These are phyloP conservation scores for Incurvaria masculella DNA, from an alignment of 2,888 invertebrate genomes.

Conservation along the genomic window DNA sequence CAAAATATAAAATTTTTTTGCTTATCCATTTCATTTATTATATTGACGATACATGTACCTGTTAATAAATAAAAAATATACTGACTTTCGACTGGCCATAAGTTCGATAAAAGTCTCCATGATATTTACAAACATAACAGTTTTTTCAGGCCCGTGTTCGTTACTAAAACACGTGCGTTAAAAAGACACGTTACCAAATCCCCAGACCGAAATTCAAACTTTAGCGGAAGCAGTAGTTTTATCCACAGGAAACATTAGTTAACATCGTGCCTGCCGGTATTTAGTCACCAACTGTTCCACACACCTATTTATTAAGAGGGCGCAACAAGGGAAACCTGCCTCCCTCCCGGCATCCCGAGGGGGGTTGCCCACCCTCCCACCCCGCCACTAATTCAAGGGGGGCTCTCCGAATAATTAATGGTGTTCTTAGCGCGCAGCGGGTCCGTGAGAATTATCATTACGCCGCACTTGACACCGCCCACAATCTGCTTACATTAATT, in stretches of 20 bases:
- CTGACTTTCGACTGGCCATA: too few species aligned
- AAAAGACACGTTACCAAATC: neutral
- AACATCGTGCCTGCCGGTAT: neutral
- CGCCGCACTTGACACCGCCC: slow-evolving; percentile 26
- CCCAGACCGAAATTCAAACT: neutral
- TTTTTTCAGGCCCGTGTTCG: too few species aligned
- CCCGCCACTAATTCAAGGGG: slow-evolving; percentile 23
- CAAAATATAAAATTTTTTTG: too few species aligned
- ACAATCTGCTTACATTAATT: slow-evolving; percentile 50
- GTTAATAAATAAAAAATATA: too few species aligned
- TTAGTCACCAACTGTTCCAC: neutral
- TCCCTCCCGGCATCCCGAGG: neutral
- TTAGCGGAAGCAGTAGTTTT: neutral
- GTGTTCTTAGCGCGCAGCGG: slow-evolving; percentile 51
- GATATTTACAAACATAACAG: too few species aligned
- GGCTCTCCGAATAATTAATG: slow-evolving; percentile 51
- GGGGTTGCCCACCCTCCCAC: neutral
- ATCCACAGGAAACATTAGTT: neutral
- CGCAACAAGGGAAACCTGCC: neutral
- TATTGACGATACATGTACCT: too few species aligned
- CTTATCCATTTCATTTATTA: too few species aligned
- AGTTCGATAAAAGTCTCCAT: too few species aligned
- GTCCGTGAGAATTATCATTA: slow-evolving; percentile 48
- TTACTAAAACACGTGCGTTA: too few species aligned
- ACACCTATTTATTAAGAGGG: neutral